Evolutionary conservation across 2,797 vertebrate species (phyloP), one percentile per base, ranked within the genome.

Genomic region (Sebastes glaucus): DNA sequence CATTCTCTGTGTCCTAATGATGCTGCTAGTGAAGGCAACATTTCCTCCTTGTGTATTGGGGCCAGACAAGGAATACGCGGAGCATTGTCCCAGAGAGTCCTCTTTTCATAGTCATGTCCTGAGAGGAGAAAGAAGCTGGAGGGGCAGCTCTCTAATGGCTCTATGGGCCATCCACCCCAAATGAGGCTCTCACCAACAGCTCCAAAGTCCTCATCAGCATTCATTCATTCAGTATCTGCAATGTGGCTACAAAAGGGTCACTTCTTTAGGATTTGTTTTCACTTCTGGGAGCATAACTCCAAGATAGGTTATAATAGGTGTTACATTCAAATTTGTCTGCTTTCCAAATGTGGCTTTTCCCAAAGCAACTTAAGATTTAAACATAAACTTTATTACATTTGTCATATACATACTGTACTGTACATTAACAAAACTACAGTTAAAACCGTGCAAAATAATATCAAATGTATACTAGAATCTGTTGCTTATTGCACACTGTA

Each of bases 21-120:
- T 64, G 62, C 74, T 75, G 59, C 57, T 42, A 73, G 57, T 3
- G 42, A 68, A 57, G 30, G 22, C 56, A 42, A 8, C 46, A 2
- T 35, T 28, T 3, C 56, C 59, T 65, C 30, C 64, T 93, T 95
- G 96, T 95, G 94, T 96, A 96, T 96, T 96, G 88, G 90, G 88
- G 89, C 94, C 95, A 96, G 96, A 96, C 96, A 86, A 90, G 86
- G 93, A 96, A 95, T 95, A 94, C 91, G 77, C 90, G 78, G 77
- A 56, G 33, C 77, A 71, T 90, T 90, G 93, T 91, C 74, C 63
- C 72, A 27, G 27, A 81, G 80, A 62, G 81, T 30, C 49, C 62
- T 77, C 93, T 79, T 92, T 95, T 96, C 94, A 96, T 94, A 96
- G 95, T 95, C 93, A 94, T 93, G 84, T 27, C 9, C 71, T 4